A percentile compares a stretch with the other conserved stretches of the same genome.
phyloP scores from a whole-genome alignment of 2,113 vertebrate species.

The Cyanoderma ruficeps region DNA sequence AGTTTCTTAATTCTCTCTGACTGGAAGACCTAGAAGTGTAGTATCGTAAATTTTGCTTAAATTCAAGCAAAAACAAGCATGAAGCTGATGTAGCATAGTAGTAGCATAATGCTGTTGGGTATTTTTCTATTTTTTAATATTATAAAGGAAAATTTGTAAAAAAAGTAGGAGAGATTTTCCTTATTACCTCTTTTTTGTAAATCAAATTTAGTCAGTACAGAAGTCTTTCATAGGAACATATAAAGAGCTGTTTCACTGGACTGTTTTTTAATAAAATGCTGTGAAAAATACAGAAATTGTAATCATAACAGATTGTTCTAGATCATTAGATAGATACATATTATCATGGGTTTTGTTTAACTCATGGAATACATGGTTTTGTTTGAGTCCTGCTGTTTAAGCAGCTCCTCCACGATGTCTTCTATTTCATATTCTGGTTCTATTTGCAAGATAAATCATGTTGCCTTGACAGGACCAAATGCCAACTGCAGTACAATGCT shows the following conservation, averaged over 20 bases:
- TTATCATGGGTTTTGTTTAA: background rate
- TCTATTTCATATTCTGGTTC: background rate
- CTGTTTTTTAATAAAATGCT: background rate
- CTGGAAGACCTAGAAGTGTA: background rate
- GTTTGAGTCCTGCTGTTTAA: background rate
- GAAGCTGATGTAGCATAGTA: background rate
- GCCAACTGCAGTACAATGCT: background rate
- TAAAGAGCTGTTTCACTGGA: background rate
- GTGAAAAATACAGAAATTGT: background rate
- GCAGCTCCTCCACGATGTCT: background rate
- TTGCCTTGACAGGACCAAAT: background rate
- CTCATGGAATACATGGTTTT: background rate
- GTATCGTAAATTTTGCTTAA: background rate
- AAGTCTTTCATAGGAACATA: background rate
- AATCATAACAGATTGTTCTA: background rate
- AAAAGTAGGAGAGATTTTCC: background rate
- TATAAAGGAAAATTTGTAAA: background rate
- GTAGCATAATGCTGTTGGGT: background rate
- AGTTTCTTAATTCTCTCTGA: background rate
- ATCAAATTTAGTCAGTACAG: background rate
- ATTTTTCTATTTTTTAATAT: background rate
- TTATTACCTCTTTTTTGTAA: background rate
- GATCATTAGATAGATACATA: background rate
- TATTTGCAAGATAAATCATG: background rate
- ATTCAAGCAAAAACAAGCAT: background rate